Percentiles rank a stretch among this genome's conserved stretches.
These are phyloP conservation scores for Patiria pectinifera DNA, from an alignment of 53 echinoderm and acorn worm species.

Conservation along the genomic window DNA sequence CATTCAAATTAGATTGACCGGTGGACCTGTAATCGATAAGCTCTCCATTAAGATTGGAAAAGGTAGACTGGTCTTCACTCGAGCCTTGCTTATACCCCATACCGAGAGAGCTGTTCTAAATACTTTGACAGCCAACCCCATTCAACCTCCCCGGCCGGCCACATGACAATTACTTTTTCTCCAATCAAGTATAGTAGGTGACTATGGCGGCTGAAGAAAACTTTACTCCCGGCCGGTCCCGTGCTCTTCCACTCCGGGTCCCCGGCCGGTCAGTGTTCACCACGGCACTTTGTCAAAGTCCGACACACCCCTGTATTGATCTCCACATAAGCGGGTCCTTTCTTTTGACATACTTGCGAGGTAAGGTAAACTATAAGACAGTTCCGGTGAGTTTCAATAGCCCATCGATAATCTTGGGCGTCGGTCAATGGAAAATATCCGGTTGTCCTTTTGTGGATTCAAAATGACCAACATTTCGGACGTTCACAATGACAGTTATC, in stretches of 20 bases:
- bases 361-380: background rate
- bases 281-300: background rate
- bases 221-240: no score
- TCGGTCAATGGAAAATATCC: background rate
- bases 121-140: no score
- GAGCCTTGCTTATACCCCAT: no score
- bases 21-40: background rate
- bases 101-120: no score
- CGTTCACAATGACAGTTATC: background rate
- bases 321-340: background rate
- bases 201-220: no score
- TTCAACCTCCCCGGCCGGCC: no score
- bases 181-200: no score
- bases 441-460: constrained; percentile 2
- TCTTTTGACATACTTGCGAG: background rate
- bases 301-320: constrained; percentile 17
- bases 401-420: constrained; percentile 8
- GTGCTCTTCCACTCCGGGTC: background rate
- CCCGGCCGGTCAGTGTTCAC: background rate
- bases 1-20: background rate
- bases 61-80: no score
- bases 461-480: constrained; percentile 28
- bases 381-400: constrained; percentile 39
- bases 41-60: background rate
- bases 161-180: no score